Percentiles rank a stretch among this genome's conserved stretches.
Evolutionary conservation across 2,888 invertebrate species (phyloP).

Genomic region (Chloroclystis v-ata): DNA sequence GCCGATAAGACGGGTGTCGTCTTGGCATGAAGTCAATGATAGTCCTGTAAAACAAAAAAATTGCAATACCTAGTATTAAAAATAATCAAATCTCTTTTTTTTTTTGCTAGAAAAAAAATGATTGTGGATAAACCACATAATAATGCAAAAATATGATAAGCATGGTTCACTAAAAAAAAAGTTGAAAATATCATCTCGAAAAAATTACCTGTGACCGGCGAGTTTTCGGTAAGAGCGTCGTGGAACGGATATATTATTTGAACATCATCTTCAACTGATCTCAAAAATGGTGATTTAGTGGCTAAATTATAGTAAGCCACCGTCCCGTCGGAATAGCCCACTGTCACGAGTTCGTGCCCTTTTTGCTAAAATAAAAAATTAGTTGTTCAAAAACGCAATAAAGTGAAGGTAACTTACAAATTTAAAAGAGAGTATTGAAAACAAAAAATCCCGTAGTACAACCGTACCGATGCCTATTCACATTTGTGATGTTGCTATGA

Average conservation of each 20-base stretch:
- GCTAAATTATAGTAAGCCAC: conserved; percentile 81
- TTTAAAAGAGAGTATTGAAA: too few species aligned
- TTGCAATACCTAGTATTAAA: not conserved
- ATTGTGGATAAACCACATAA: too few species aligned
- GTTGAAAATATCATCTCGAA: not conserved
- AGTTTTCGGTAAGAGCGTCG: conserved; percentile 78
- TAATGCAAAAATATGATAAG: too few species aligned
- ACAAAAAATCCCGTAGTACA: too few species aligned
- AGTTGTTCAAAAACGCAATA: too few species aligned
- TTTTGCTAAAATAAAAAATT: conserved; percentile 57
- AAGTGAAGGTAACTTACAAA: too few species aligned
- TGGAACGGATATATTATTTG: conserved; percentile 76
- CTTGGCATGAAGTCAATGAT: conserved; percentile 13
- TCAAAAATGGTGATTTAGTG: conserved; percentile 71
- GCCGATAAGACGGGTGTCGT: conserved; percentile 16
- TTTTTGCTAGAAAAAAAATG: too few species aligned
- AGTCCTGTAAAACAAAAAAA: conserved; percentile 13
- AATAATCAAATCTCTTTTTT: too few species aligned
- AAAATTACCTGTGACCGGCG: conserved; percentile 77
- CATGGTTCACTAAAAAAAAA: too few species aligned
- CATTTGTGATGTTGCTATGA: too few species aligned
- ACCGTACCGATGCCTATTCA: too few species aligned
- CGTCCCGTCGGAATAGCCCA: conserved; percentile 83
- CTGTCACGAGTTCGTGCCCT: conserved; percentile 77
- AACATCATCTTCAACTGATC: conserved; percentile 50